phyloP scores from a whole-genome alignment of 2,888 invertebrate species.

The Diarsia mendica region DNA sequence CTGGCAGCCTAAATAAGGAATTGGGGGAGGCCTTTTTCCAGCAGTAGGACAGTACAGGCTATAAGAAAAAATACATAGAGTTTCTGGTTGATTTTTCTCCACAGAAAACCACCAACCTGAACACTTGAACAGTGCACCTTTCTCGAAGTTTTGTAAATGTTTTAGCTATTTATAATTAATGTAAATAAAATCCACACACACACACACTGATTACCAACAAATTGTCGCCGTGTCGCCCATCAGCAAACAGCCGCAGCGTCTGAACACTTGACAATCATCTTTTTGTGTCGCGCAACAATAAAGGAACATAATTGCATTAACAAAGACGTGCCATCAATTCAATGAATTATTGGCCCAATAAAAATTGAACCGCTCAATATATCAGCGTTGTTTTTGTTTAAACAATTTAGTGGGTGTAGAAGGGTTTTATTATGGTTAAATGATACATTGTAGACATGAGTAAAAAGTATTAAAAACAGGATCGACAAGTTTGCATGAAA shows the following conservation, averaged over 20 bases:
- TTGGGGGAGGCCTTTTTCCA: too few relatives aligned
- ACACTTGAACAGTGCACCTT: too few relatives aligned
- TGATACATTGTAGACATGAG: background rate
- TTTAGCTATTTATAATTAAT: background rate
- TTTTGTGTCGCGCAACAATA: conserved; percentile 55
- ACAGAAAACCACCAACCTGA: too few relatives aligned
- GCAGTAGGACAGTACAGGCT: too few relatives aligned
- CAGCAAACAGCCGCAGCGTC: conserved; percentile 31
- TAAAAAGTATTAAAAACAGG: conserved; percentile 32
- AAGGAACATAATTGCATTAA: conserved; percentile 65
- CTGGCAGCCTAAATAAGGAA: too few relatives aligned
- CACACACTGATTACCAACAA: conserved; percentile 33
- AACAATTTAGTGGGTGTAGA: conserved; percentile 40
- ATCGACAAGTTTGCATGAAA: background rate
- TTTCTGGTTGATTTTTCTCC: too few relatives aligned
- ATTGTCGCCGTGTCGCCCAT: conserved; percentile 16
- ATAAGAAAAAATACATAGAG: too few relatives aligned
- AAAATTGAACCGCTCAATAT: conserved; percentile 55
- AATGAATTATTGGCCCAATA: conserved; percentile 67
- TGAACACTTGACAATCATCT: conserved; percentile 44
- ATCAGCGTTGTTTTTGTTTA: conserved; percentile 61
- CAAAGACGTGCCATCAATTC: conserved; percentile 60
- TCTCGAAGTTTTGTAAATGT: too few relatives aligned
- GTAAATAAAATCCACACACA: conserved; percentile 30
- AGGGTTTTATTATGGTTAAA: conserved; percentile 32